Evolutionary conservation across 2,113 vertebrate species (phyloP).

Genomic region (Dasyprocta punctata): DNA sequence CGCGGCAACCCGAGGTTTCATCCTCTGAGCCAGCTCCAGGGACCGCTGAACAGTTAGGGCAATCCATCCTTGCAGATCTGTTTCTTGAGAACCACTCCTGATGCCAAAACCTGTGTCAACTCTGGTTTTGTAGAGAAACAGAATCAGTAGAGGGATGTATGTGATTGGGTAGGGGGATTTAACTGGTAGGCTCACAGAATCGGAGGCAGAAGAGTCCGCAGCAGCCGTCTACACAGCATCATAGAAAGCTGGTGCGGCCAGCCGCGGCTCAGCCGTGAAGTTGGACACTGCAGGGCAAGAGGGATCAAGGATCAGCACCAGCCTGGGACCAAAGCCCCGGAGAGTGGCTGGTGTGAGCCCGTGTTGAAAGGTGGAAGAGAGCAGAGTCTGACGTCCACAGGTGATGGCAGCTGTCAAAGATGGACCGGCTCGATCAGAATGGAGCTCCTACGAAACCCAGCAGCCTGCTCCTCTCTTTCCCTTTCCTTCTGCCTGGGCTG

Average conservation of each 20-base stretch:
- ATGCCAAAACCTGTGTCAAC: background rate
- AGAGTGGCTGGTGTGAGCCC: background rate
- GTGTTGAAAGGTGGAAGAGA: background rate
- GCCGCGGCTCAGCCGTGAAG: background rate
- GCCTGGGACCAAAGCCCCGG: background rate
- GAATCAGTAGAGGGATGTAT: background rate
- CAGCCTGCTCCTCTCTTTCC: background rate
- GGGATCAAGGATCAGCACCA: background rate
- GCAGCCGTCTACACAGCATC: background rate
- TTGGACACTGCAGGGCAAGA: background rate
- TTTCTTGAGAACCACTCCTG: background rate
- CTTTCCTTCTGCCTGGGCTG: background rate
- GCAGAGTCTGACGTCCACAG: background rate
- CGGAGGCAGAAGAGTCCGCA: background rate
- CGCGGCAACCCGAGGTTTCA: background rate
- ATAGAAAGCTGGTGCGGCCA: background rate
- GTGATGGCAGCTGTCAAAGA: background rate
- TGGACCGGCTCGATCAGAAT: background rate
- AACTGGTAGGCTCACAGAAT: background rate
- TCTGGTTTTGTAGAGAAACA: background rate
- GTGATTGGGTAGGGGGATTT: background rate
- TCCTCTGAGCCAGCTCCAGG: background rate
- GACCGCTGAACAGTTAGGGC: background rate
- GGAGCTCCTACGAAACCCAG: background rate
- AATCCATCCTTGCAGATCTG: background rate